Evolutionary conservation across 2,888 invertebrate species (phyloP).

Genomic region (Drepana falcataria): DNA sequence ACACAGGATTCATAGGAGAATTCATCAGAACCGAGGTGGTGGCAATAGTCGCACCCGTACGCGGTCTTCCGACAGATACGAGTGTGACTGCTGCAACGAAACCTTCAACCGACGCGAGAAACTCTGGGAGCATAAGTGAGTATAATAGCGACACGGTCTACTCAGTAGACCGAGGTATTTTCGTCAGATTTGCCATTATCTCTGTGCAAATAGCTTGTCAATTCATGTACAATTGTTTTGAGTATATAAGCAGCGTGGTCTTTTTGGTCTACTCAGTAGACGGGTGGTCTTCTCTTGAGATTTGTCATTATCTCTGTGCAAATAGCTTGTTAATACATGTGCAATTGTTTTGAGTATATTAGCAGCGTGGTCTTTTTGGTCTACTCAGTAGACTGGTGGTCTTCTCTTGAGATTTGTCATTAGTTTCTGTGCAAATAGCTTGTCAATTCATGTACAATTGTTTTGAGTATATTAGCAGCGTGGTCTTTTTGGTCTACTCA

Average conservation of each 20-base stretch:
- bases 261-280: slow-evolving; percentile 10
- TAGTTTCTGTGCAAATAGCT: no score
- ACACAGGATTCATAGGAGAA: slow-evolving; percentile 63
- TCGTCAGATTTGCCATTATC: no score
- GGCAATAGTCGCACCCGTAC: slow-evolving; percentile 48
- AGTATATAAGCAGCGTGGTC: neutral
- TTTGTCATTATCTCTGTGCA: no score
- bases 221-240: neutral
- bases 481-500: slow-evolving; percentile 7
- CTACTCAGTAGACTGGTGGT: no score
- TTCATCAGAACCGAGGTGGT: slow-evolving; percentile 54
- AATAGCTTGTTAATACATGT: no score
- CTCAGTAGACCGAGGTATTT: no score
- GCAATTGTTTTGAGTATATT: neutral
- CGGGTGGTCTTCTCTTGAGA: neutral
- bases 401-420: no score
- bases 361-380: neutral
- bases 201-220: no score
- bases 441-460: no score
- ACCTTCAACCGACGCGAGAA: slow-evolving; percentile 67
- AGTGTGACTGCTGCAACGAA: slow-evolving; percentile 67
- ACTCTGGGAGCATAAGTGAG: slow-evolving; percentile 65
- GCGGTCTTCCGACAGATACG: slow-evolving; percentile 58
- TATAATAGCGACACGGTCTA: neutral
- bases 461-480: neutral